Percentiles rank a stretch among this genome's conserved stretches.
Conservation (phyloP, 2,888 invertebrate species). For the Boloria euphrosyne region DNA sequence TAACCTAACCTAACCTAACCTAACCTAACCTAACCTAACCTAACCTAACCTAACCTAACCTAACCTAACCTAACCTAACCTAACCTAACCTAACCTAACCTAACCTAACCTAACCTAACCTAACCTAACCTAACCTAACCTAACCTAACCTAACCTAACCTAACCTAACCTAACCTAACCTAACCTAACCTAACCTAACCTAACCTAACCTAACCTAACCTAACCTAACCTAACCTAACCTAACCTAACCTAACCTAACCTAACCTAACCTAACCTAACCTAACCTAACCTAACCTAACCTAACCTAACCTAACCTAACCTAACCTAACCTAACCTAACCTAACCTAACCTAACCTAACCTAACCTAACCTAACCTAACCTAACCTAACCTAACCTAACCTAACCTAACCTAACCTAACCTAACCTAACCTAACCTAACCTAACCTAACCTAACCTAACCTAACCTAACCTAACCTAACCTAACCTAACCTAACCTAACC, state of each 20-base stretch:
- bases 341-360: constrained; percentile 1
- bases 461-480: too few species aligned
- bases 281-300: constrained; percentile 3
- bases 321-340: constrained; percentile 1
- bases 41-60: too few species aligned
- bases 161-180: constrained; percentile 22
- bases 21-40: too few species aligned
- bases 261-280: constrained; percentile 34
- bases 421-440: too few species aligned
- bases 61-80: too few species aligned
- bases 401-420: constrained; percentile 3
- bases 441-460: too few species aligned
- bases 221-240: constrained; percentile 38
- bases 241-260: constrained; percentile 34
- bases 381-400: constrained; percentile 15
- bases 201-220: constrained; percentile 41
- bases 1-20: too few species aligned
- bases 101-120: too few species aligned
- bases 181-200: constrained; percentile 38
- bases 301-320: constrained; percentile 1
- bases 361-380: background rate
- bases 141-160: too few species aligned
- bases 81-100: too few species aligned
- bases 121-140: too few species aligned
- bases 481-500: too few species aligned